These are phyloP conservation scores for Lagodon rhomboides DNA, from an alignment of 2,797 vertebrate genomes.

Conservation along the genomic window DNA sequence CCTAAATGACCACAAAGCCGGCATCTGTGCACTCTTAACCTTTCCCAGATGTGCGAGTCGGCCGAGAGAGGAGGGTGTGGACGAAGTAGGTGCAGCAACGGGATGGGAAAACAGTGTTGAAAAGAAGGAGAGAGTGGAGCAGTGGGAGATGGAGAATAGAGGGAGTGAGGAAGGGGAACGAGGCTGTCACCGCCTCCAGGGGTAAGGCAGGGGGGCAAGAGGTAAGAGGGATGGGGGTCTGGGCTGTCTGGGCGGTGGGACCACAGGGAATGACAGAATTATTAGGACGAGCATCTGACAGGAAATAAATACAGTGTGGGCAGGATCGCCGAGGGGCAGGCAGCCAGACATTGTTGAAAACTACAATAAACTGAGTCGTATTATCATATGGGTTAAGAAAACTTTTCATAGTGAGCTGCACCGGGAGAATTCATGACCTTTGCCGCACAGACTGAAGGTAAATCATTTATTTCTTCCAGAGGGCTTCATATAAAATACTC, in stretches of 20 bases:
- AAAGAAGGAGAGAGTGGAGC: conserved; percentile 36
- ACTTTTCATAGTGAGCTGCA: conserved; percentile 35
- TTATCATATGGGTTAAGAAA: conserved; percentile 70
- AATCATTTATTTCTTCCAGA: conserved; percentile 50
- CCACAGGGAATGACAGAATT: conserved; percentile 75
- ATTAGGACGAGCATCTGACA: conserved; percentile 76
- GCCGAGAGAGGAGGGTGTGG: conserved; percentile 61
- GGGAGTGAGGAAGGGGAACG: conserved; percentile 33
- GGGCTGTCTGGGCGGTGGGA: conserved; percentile 75
- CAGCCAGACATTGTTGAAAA: conserved; percentile 66
- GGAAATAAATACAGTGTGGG: conserved; percentile 79
- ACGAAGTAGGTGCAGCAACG: conserved; percentile 53
- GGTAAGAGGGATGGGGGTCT: conserved; percentile 63
- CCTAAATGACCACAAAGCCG: conserved; percentile 52
- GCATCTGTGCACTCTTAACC: conserved; percentile 61
- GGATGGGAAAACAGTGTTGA: conserved; percentile 47
- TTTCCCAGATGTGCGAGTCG: conserved; percentile 78
- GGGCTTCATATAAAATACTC: conserved; percentile 25
- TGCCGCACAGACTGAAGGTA: conserved; percentile 44
- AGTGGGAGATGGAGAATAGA: conserved; percentile 50
- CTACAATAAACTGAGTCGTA: conserved; percentile 57
- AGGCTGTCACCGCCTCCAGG: conserved; percentile 61
- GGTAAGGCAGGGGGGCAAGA: conserved; percentile 49
- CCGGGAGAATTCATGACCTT: conserved; percentile 42
- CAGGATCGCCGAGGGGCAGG: conserved; percentile 68